phyloP scores from a whole-genome alignment of 2,113 vertebrate genomes.

The rat (Rattus norvegicus) region GRCr8 NC_086028.1:31740001-31740500 shows the following conservation, averaged over 20 bases:
- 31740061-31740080: neutral
- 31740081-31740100: neutral
- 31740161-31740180: neutral
- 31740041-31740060: slow-evolving; percentile 31
- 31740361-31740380: neutral
- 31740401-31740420: neutral
- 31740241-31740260: neutral
- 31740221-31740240: neutral
- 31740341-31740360: neutral
- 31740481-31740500: neutral
- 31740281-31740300: neutral
- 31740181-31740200: neutral
- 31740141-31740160: neutral
- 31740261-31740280: neutral
- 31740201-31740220: neutral
- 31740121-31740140: neutral
- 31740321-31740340: neutral
- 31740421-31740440: neutral
- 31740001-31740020: neutral
- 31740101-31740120: neutral
- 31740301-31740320: neutral
- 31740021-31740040: neutral
- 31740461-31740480: neutral
- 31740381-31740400: neutral
- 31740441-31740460: neutral